A percentile compares a stretch with the other conserved stretches of the same genome.
phyloP scores from a whole-genome alignment of 2,888 invertebrate genomes.

The Drosophila setosimentum region DNA sequence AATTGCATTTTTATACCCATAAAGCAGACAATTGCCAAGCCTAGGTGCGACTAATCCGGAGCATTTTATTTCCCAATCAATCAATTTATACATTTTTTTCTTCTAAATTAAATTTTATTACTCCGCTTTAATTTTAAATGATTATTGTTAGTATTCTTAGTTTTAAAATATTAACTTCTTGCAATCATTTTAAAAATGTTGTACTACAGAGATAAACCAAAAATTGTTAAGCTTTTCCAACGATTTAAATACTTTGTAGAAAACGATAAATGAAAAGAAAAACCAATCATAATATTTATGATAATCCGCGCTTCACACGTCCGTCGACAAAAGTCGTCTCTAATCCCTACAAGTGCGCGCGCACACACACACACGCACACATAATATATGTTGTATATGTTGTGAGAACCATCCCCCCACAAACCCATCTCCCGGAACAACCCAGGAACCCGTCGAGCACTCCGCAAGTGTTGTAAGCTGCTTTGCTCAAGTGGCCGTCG shows the following conservation, averaged over 20 bases:
- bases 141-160: not conserved
- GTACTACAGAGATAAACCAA: not conserved
- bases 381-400: constrained; percentile 17
- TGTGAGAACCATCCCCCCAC: not conserved
- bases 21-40: not conserved
- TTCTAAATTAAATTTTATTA: not conserved
- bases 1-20: constrained; percentile 6
- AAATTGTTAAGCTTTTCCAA: not conserved
- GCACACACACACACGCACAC: constrained; percentile 10
- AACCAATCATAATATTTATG: constrained; percentile 71
- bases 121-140: not conserved
- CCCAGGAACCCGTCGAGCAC: constrained; percentile 28
- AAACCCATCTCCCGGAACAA: constrained; percentile 1
- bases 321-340: constrained; percentile 53
- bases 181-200: not conserved
- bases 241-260: constrained; percentile 1
- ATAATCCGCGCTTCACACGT: constrained; percentile 62
- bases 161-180: not conserved
- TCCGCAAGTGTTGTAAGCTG: constrained; percentile 77
- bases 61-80: not conserved
- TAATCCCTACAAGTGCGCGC: constrained; percentile 72
- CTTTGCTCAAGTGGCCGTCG: constrained; percentile 71
- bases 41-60: not conserved
- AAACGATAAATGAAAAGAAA: constrained; percentile 9
- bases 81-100: too few species aligned